These are phyloP conservation scores for Marmota flaviventris DNA, from an alignment of 2,113 vertebrate species.

Conservation along the genomic window DNA sequence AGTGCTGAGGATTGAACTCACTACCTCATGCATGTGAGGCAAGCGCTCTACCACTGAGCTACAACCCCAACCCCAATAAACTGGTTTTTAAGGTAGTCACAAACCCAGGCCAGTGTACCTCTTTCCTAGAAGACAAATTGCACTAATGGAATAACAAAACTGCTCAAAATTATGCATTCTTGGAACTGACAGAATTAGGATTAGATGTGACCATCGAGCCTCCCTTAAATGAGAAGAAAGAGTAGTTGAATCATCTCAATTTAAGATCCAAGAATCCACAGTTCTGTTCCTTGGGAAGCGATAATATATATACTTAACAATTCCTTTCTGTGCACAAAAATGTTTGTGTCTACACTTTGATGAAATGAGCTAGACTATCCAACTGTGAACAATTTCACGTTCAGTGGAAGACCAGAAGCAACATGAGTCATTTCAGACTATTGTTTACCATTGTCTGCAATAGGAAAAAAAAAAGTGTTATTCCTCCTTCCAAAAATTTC, in stretches of 20 bases:
- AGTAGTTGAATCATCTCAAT: not conserved
- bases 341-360: not conserved
- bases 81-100: not conserved
- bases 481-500: not conserved
- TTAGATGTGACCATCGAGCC: not conserved
- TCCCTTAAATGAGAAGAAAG: not conserved
- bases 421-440: not conserved
- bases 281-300: not conserved
- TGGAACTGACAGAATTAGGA: not conserved
- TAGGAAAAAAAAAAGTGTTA: not conserved
- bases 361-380: not conserved
- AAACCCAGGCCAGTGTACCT: not conserved
- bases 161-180: not conserved
- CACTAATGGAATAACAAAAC: not conserved
- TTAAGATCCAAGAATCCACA: not conserved
- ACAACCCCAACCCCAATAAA: not conserved
- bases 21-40: too few species aligned
- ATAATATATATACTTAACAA: not conserved
- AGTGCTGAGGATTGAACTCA: too few species aligned
- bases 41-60: too few species aligned
- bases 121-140: not conserved
- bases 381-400: not conserved
- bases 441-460: not conserved
- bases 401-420: not conserved
- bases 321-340: not conserved